phyloP scores from a whole-genome alignment of 2,113 vertebrate species.

The Cygnus buccinator region DNA sequence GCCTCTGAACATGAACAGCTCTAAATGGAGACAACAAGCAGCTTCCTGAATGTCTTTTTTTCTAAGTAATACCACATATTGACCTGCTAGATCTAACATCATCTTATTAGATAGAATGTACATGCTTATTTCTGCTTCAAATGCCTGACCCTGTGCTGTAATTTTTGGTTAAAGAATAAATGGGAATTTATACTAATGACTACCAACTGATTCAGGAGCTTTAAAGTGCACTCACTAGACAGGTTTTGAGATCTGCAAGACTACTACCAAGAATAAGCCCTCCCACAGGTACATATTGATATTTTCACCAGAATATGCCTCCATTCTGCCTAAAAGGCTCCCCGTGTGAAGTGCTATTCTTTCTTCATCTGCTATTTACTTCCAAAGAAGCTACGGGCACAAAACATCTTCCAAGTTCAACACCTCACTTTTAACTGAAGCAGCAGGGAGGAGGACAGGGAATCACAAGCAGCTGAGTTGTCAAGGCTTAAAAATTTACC shows the following conservation, averaged over 20 bases:
- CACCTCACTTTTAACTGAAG: neutral
- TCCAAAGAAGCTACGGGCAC: neutral
- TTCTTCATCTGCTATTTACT: neutral
- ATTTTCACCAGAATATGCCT: neutral
- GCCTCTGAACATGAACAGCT: neutral
- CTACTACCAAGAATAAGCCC: neutral
- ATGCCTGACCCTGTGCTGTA: neutral
- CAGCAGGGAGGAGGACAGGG: neutral
- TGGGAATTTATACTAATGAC: neutral
- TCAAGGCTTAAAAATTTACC: neutral
- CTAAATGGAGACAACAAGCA: constrained; percentile 16
- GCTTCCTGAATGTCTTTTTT: neutral
- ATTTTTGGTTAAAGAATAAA: neutral
- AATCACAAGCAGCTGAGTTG: neutral
- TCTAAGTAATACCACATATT: neutral
- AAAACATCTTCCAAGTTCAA: neutral
- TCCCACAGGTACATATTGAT: neutral
- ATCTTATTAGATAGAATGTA: neutral
- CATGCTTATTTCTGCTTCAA: neutral
- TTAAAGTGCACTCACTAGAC: neutral
- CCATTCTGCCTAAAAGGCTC: neutral
- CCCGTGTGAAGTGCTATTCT: neutral
- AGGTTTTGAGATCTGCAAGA: neutral
- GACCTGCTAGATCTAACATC: neutral
- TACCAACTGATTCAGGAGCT: neutral